Evolutionary conservation across 1,140 invertebrate genomes (phyloP), one percentile per base, ranked within the genome.

Genomic region (Leptinotarsa undecemlineata): DNA sequence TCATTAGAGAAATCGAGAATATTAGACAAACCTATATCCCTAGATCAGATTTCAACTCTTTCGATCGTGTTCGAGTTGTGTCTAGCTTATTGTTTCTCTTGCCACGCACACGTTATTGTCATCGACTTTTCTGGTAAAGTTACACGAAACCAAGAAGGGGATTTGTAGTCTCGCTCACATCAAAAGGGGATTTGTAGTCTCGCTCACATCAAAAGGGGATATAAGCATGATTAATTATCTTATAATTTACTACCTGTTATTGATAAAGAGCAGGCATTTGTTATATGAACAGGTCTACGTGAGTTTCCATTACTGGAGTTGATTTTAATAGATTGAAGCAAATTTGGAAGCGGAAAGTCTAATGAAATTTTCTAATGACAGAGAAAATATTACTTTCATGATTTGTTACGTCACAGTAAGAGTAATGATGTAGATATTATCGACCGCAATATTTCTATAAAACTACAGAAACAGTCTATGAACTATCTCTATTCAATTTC

Each of bases 171-270:
- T 70, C 33, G 47, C 21, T 70, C 33, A 26, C 47, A 70, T 70
- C 48, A 42, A 57, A 48, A 70, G 23, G 68, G 68, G 48, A 17
- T 26, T 57, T 64, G 26, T 17, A 14, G 63, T 70, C 15, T 70
- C 33, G 47, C 21, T 70, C 33, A 26, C 47, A 70, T 70, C 48
- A 42, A 57, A 48, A 70, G 23, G 68, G 68, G 48, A 17, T 26
- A 70, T 70, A 48, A 60, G 68, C 51, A 26, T 70, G 51, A 70
- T 70, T 70, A 70, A 70, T 70, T 70, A 48, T 70, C 68, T 70
- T 70, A 70, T 70, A 70, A 70, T 70, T 70, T 14, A 70, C 68
- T 70, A 70, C 68, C 68, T 70, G 68, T 70, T 70, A 70, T 70
- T 70, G 51, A 70, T 70, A 70, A 70, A 70, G 47, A 57, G 20